Evolutionary conservation across 1,140 invertebrate species (phyloP).

Genomic region (Drosophila rhopaloa): DNA sequence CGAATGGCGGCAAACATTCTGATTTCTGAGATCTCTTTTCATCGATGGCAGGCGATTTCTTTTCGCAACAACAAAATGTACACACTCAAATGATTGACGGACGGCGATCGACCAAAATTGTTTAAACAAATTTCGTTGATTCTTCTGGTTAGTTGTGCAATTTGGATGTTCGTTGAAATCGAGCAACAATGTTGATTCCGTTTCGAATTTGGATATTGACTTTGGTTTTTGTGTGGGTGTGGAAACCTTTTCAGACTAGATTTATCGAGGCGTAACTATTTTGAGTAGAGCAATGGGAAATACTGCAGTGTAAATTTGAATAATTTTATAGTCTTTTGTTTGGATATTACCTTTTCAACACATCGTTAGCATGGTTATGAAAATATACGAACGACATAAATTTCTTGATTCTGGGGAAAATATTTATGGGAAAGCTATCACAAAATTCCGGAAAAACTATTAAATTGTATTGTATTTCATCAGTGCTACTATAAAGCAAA

Average conservation of each 20-base stretch:
- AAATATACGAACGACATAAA: background rate
- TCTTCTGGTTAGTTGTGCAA: constrained; percentile 43
- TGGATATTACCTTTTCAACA: constrained; percentile 62
- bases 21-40: constrained; percentile 20
- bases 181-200: constrained; percentile 35
- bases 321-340: constrained; percentile 46
- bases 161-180: constrained; percentile 19
- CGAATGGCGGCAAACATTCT: constrained; percentile 49
- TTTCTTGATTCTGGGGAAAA: constrained; percentile 1
- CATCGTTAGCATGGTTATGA: constrained; percentile 54
- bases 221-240: constrained; percentile 47
- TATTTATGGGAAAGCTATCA: background rate
- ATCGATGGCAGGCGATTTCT: constrained; percentile 58
- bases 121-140: constrained; percentile 63
- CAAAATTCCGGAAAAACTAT: background rate
- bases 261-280: constrained; percentile 51
- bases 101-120: constrained; percentile 46
- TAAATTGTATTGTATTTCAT: too few relatives aligned
- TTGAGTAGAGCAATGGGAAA: constrained; percentile 10
- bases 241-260: constrained; percentile 32
- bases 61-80: constrained; percentile 66
- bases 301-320: constrained; percentile 60
- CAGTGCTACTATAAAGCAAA: too few relatives aligned
- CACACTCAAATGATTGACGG: constrained; percentile 68
- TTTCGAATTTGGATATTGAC: constrained; percentile 28